Conservation (phyloP, 2,113 vertebrate genomes). For the Sylvietta virens region DNA sequence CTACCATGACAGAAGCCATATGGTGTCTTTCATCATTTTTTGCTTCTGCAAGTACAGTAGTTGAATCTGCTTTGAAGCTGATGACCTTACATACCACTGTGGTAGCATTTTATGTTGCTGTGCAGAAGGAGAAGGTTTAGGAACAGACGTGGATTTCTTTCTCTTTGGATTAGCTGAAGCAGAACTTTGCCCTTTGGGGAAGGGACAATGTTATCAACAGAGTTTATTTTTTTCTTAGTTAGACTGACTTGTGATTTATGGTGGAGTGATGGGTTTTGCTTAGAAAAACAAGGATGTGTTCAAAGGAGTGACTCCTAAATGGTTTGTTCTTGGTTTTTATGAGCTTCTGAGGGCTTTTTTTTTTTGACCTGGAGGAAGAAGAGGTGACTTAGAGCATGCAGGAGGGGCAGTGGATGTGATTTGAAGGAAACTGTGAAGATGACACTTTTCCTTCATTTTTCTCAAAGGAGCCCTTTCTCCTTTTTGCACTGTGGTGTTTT, state of each 20-base stretch:
- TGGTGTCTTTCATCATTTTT: constrained; percentile 59
- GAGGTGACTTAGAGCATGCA: neutral
- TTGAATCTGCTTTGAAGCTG: constrained; percentile 57
- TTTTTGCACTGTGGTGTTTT: neutral
- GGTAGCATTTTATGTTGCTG: constrained; percentile 50
- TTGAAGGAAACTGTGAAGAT: neutral
- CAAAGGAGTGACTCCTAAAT: constrained; percentile 16
- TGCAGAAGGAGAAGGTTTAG: constrained; percentile 33
- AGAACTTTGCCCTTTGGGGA: constrained; percentile 36
- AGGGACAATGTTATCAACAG: constrained; percentile 14
- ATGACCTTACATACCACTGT: constrained; percentile 56
- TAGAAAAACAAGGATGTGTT: constrained; percentile 38
- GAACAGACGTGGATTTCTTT: constrained; percentile 42
- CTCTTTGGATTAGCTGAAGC: constrained; percentile 32
- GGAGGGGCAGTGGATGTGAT: neutral
- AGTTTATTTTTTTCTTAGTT: constrained; percentile 36
- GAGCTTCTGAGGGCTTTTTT: neutral
- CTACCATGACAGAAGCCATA: constrained; percentile 58
- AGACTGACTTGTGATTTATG: constrained; percentile 31
- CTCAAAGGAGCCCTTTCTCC: neutral
- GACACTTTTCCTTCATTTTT: neutral
- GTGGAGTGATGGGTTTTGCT: constrained; percentile 21
- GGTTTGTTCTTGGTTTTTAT: constrained; percentile 2
- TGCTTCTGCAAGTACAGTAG: constrained; percentile 50
- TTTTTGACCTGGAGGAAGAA: neutral